These are phyloP conservation scores for Melanotaenia nigrans DNA, from an alignment of 2,797 vertebrate species.

Conservation along the genomic window DNA sequence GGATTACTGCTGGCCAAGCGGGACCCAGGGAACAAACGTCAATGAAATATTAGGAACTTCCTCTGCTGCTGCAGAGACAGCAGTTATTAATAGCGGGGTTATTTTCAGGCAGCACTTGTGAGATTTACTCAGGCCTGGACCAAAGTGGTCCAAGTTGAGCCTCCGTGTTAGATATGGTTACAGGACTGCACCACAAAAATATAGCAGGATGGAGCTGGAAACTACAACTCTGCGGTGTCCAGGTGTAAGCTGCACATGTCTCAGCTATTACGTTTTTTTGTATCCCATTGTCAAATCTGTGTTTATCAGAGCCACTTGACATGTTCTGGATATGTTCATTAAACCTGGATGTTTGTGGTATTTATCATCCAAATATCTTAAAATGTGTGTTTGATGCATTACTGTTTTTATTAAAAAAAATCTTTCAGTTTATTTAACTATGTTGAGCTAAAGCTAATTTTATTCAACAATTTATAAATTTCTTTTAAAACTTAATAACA, in stretches of 20 bases:
- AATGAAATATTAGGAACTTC: conserved; percentile 76
- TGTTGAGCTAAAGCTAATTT: not conserved
- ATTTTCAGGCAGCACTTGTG: conserved; percentile 70
- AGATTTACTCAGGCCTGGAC: conserved; percentile 56
- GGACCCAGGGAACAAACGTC: conserved; percentile 58
- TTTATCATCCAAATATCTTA: not conserved
- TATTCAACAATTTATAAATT: too few relatives aligned
- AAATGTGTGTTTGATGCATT: too few relatives aligned
- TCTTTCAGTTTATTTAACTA: too few relatives aligned
- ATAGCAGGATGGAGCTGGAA: conserved; percentile 44
- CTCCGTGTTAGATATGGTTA: conserved; percentile 50
- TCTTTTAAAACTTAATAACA: too few relatives aligned
- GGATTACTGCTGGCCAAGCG: conserved; percentile 38
- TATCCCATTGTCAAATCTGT: too few relatives aligned
- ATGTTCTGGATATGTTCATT: not conserved
- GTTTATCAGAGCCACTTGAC: not conserved
- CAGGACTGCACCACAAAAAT: conserved; percentile 49
- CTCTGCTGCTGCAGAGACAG: conserved; percentile 68
- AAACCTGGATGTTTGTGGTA: not conserved
- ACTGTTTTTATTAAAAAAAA: too few relatives aligned
- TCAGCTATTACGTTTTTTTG: too few relatives aligned
- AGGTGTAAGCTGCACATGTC: too few relatives aligned
- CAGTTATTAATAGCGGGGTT: conserved; percentile 74
- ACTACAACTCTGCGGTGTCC: conserved; percentile 7
- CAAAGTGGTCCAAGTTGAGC: conserved; percentile 37